Evolutionary conservation across 2,888 invertebrate species (phyloP), one percentile per base, ranked within the genome.

Genomic region (Seira sanloemensis): DNA sequence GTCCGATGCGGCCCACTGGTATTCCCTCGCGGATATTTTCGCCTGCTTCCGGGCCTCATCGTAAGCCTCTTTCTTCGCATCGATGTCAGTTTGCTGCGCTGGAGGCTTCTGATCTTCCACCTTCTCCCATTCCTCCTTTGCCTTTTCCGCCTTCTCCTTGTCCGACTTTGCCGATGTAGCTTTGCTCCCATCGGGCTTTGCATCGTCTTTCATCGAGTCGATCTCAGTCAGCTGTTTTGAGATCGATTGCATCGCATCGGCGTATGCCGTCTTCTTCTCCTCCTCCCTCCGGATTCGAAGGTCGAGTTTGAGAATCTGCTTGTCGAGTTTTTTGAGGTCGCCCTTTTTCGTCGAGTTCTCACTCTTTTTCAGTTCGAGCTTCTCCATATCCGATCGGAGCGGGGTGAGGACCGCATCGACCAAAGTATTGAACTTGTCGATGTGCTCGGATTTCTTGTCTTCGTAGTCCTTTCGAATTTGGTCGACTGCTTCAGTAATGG

Each of bases 21-120:
- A 79, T 18, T 54, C 69, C 27, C 76, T 76, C 0, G 73, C 69
- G 0, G 81, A 54, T 18, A 58, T 54, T n/a, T 46, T 18, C 2
- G 85, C 81, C 9, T 21, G 76, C 19, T 71, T 75, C 24, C 5
- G 12, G 5, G 80, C 77, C 9, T 68, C 72, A 7, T 81, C 85
- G 19, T 24, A 74, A 0, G n/a, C 76, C 16, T 68, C 21, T 19
- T 74, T 27, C 46, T 58, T 73, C 9, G 58, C 74, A 18, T 81
- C 71, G 65, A 82, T 66, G 18, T 71, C 65, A 1, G 65, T 24
- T 25, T 80, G 46, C 19, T 46, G 69, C 5, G 71, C 65, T 2
- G 80, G n/a, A 4, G 78, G 85, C 4, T n/a, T 69, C 16, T 37
- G 23, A 16, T 37, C 58, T 9, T 62, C 68, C 16, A 68, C 16